Base-by-base conservation (phyloP, 2,888 invertebrate genomes). In the Lasioglossum oenotherae region DNA sequence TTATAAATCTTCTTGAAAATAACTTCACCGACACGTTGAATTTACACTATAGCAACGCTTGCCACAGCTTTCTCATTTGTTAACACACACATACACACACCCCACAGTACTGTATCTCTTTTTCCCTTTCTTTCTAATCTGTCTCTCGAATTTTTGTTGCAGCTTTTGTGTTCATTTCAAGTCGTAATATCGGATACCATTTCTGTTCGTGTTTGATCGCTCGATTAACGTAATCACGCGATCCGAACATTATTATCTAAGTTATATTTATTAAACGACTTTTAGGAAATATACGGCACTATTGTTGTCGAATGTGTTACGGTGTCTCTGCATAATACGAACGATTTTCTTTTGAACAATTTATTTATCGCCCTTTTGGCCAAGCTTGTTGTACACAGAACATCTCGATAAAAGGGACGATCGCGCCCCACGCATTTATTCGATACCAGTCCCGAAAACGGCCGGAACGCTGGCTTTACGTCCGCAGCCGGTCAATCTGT, bases 91-190 rank as follows among this genome's bases (percentile, higher is more conserved):
- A 16, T 27, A 12, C 27, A 14, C 5, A 4, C 60, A n/a, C 5
- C 14, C 5, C n/a, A 64, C n/a, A 41, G 23, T 67, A 12, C 31
- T n/a, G 8, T 49, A 0, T 44, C 27, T 38, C 23, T 35, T n/a
- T 2, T 8, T 49, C 1, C 19, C 1, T 49, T 19, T 79, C 49
- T 57, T 23, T 60, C 27, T 57, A 41, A 49, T 53, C 19, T 76
- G 6, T 69, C 16, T 27, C 46, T 60, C 5, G 23, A 46, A 81
- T 75, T 83, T 81, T n/a, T 75, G 60, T 81, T 75, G 41, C 75
- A 75, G 81, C 82, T 72, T 81, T 64, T 81, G 49, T 53, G 75
- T 41, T 75, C 81, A n/a, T 60, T 64, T 72, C 12, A 60, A n/a
- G 80, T 44, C 27, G 72, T 19, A 23, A 71, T 12, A 14, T 31